Evolutionary conservation across 2,888 invertebrate genomes (phyloP), one percentile per base, ranked within the genome.

Genomic region (Catocala sponsa): DNA sequence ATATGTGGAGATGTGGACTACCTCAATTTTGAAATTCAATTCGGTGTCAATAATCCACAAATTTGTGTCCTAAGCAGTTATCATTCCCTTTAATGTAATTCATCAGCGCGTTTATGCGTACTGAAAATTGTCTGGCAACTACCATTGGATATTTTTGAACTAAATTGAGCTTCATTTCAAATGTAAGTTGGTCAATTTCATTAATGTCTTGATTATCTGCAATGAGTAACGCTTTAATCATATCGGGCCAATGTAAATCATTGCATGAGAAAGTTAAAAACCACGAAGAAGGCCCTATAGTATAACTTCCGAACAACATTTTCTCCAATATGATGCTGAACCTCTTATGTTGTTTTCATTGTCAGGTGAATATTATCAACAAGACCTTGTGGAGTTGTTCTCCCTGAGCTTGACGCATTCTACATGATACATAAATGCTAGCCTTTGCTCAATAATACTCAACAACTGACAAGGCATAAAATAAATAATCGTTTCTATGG

Each of bases 361-460:
- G 9, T 9, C 0, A 47, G 9, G 25, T 47, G 47, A 7, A 51
- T 41, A 12, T 35, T 38, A 48, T 48, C 48, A 2, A 48, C 25
- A n/a, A 72, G 61, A 1, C 70, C 67, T 35, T 70, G 65, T 10
- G 71, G 72, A 7, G 61, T 70, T 35, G 63, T 15, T 69, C 63
- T 38, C 51, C 51, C 1, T 61, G 51, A 50, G 68, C 72, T 61
- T 76, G 73, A 2, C 67, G 64, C 68, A 76, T 76, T 33, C 74
- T 62, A 53, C 70, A 79, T 49, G 73, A 84, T 0, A 79, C 82
- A 33, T 76, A 73, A 7, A 81, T 70, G 55, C 65, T 81, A 10
- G 70, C 55, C 60, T 76, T 76, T 0, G 74, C 77, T 13, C 68
- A 46, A 69, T 52, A 78, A 69, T 72, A 78, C 68, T 79, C 76